These are phyloP conservation scores for Erpetoichthys calabaricus DNA, from an alignment of 2,797 vertebrate genomes.

Conservation along the genomic window DNA sequence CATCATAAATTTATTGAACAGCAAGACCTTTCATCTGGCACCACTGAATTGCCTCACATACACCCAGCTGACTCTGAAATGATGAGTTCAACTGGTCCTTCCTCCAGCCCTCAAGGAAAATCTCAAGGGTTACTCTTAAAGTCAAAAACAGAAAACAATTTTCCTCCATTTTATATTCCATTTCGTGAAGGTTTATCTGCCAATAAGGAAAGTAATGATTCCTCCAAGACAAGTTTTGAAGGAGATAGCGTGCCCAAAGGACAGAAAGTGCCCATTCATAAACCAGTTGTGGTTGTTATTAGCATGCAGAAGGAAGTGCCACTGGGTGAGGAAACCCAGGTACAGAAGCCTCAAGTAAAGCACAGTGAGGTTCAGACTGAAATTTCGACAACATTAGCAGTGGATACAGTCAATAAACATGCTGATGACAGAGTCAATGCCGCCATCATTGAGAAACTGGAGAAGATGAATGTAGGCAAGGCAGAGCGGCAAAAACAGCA, in stretches of 20 bases:
- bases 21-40: constrained; percentile 18
- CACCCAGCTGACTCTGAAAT: constrained; percentile 15
- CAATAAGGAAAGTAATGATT: constrained; percentile 25
- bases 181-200: constrained; percentile 34
- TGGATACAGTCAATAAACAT: too few relatives aligned
- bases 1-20: constrained; percentile 7
- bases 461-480: constrained; percentile 74
- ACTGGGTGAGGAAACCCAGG: constrained; percentile 8
- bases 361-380: constrained; percentile 25
- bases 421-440: constrained; percentile 15
- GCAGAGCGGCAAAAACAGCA: constrained; percentile 72
- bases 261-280: constrained; percentile 27
- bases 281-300: constrained; percentile 56
- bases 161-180: constrained; percentile 80
- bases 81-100: neutral
- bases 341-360: constrained; percentile 20
- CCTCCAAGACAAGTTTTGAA: constrained; percentile 18
- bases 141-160: constrained; percentile 47
- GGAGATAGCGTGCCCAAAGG: constrained; percentile 34
- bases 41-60: constrained; percentile 25
- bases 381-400: too few relatives aligned
- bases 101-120: constrained; percentile 18
- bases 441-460: constrained; percentile 45
- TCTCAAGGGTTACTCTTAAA: constrained; percentile 18
- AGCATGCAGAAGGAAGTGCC: constrained; percentile 51